Evolutionary conservation across 2,797 vertebrate genomes (phyloP).

Genomic region (Myotis planiceps): DNA sequence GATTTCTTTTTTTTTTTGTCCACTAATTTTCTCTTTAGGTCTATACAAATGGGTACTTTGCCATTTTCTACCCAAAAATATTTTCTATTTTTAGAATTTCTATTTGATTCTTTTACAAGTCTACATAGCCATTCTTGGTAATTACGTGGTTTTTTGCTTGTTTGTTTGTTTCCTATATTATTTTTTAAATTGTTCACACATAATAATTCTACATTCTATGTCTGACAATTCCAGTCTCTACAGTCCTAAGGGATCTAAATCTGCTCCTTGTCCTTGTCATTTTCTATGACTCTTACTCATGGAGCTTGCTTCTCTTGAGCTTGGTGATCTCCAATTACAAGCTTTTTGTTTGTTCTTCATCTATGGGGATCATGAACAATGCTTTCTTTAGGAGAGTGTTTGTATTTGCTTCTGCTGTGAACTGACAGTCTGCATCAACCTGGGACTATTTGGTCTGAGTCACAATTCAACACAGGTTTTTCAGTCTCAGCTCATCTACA

Average conservation of each 20-base stretch:
- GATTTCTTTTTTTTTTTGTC: not conserved
- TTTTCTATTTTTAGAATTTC: not conserved
- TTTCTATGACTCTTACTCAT: not conserved
- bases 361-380: not conserved
- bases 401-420: not conserved
- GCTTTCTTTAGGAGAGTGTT: not conserved
- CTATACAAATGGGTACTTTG: not conserved
- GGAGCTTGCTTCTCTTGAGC: not conserved
- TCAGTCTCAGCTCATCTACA: not conserved
- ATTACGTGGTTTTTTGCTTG: not conserved
- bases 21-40: not conserved
- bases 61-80: not conserved
- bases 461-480: not conserved
- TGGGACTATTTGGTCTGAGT: not conserved
- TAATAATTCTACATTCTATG: not conserved
- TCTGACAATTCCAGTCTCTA: not conserved
- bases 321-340: not conserved
- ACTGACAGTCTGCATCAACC: not conserved
- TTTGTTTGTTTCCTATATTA: not conserved
- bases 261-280: not conserved
- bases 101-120: constrained; percentile 3
- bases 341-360: not conserved
- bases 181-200: not conserved
- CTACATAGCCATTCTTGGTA: not conserved
- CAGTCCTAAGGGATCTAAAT: not conserved